These are phyloP conservation scores for Lota lota DNA, from an alignment of 2,113 vertebrate species.

Conservation along the genomic window DNA sequence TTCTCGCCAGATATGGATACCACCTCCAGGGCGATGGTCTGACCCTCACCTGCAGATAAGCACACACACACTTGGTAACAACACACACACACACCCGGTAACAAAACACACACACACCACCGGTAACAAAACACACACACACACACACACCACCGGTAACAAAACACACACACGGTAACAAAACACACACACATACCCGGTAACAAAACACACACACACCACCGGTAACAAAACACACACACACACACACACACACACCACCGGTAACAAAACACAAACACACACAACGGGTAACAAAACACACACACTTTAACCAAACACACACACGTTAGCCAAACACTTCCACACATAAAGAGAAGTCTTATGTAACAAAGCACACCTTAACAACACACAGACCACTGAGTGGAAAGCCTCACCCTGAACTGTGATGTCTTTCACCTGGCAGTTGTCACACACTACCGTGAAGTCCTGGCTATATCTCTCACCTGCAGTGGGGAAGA, in stretches of 20 bases:
- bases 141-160: too few relatives aligned
- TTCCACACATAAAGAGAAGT: background rate
- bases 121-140: too few relatives aligned
- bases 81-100: too few relatives aligned
- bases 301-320: background rate
- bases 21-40: constrained; percentile 80
- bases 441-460: constrained; percentile 87
- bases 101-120: too few relatives aligned
- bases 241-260: too few relatives aligned
- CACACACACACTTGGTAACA: background rate
- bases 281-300: too few relatives aligned
- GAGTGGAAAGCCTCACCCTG: constrained; percentile 70
- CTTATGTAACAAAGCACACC: background rate
- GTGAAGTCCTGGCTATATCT: constrained; percentile 70
- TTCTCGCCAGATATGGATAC: constrained; percentile 74
- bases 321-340: background rate
- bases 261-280: too few relatives aligned
- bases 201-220: too few relatives aligned
- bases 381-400: constrained; percentile 1
- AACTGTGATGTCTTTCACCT: constrained; percentile 77
- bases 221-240: too few relatives aligned
- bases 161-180: too few relatives aligned
- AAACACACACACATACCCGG: too few relatives aligned
- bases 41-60: constrained; percentile 75
- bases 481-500: constrained; percentile 78